A percentile compares a stretch with the other conserved stretches of the same genome.
Conservation (phyloP, 2,888 invertebrate genomes). For the Conops quadrifasciatus region DNA sequence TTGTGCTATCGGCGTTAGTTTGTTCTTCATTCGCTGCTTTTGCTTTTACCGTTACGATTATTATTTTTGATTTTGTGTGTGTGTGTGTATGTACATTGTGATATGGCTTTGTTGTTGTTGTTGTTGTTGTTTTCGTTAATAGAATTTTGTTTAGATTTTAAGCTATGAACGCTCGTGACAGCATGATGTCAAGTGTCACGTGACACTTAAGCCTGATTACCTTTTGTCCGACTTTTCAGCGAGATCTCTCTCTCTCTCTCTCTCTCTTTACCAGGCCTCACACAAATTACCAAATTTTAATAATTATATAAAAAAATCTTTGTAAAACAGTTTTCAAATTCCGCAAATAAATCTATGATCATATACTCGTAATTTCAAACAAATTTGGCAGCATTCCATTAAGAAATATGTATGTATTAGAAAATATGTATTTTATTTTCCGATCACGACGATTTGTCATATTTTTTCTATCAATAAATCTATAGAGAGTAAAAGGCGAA, state of each 20-base stretch:
- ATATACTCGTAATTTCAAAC: too few relatives aligned
- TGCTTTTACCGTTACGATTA: too few relatives aligned
- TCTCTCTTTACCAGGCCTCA: slow-evolving; percentile 19
- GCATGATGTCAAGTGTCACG: neutral
- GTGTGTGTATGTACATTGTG: neutral
- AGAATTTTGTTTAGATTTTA: neutral
- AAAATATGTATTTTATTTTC: too few relatives aligned
- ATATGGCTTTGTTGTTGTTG: slow-evolving; percentile 9
- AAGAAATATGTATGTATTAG: too few relatives aligned
- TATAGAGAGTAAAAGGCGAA: too few relatives aligned
- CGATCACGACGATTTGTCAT: too few relatives aligned
- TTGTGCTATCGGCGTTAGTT: too few relatives aligned
- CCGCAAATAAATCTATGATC: too few relatives aligned
- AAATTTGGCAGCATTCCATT: slow-evolving; percentile 13
- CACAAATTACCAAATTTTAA: slow-evolving; percentile 37
- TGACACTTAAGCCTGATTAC: neutral
- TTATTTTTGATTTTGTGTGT: too few relatives aligned
- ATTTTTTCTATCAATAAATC: too few relatives aligned
- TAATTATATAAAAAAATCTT: slow-evolving; percentile 30
- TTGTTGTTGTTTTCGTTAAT: neutral
- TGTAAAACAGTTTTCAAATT: too few relatives aligned
- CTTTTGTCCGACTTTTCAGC: neutral
- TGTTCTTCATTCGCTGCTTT: too few relatives aligned
- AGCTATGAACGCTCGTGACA: neutral
- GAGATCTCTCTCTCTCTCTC: neutral